phyloP scores from a whole-genome alignment of 1,140 invertebrate genomes.

The Drosophila subobscura region DNA sequence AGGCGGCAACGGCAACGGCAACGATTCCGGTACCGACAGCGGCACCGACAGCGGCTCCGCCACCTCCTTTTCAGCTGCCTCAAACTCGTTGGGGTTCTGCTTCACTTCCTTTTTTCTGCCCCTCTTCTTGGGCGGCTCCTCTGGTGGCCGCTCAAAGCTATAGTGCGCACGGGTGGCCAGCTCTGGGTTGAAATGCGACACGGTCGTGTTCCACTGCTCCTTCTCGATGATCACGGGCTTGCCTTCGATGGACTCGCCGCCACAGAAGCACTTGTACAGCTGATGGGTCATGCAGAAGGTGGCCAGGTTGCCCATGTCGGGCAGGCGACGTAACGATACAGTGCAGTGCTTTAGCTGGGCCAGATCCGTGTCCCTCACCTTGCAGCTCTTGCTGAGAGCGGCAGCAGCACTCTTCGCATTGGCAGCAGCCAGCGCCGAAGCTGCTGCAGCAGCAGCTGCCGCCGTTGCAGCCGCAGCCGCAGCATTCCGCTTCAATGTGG shows the following conservation, averaged over 20 bases:
- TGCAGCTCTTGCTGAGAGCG: constrained; percentile 38
- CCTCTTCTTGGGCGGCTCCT: constrained; percentile 49
- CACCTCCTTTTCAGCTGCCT: not conserved
- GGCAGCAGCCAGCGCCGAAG: not conserved
- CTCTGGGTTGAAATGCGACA: constrained; percentile 51
- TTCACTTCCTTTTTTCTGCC: constrained; percentile 41
- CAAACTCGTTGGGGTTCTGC: not conserved
- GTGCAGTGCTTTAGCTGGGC: constrained; percentile 69
- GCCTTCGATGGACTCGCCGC: constrained; percentile 57
- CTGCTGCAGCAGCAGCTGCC: constrained; percentile 1
- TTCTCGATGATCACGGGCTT: constrained; percentile 72
- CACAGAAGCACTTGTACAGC: constrained; percentile 82
- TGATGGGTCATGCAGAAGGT: constrained; percentile 80
- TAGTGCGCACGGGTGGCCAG: constrained; percentile 63
- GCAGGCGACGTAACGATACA: constrained; percentile 59
- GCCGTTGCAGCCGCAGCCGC: constrained; percentile 25
- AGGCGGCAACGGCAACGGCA: not conserved
- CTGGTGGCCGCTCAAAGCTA: constrained; percentile 63
- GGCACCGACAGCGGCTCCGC: not conserved
- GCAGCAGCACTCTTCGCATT: constrained; percentile 10
- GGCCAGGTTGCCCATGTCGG: constrained; percentile 66
- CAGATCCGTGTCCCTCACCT: constrained; percentile 61
- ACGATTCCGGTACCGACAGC: not conserved
- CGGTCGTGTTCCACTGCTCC: constrained; percentile 40
- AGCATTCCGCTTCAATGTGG: constrained; percentile 25